Percentiles rank a stretch among this genome's conserved stretches.
Evolutionary conservation across 2,888 invertebrate genomes (phyloP).

Genomic region (Dryocosmus kuriphilus): DNA sequence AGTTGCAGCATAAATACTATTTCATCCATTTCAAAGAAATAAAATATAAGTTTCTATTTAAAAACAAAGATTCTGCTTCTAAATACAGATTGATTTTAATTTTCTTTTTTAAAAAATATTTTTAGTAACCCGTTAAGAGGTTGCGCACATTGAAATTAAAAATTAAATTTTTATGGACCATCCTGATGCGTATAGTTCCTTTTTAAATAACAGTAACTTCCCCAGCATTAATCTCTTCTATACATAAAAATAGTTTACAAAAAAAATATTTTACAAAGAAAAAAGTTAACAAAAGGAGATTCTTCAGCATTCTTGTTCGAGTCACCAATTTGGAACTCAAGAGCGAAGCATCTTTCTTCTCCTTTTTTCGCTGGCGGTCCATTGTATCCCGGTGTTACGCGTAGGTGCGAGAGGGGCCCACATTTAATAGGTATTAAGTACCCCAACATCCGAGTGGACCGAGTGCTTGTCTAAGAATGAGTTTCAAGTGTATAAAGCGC

Average conservation of each 20-base stretch:
- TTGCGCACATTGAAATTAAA: no score
- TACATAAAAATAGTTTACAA: background rate
- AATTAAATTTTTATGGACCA: no score
- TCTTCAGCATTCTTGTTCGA: conserved; percentile 31
- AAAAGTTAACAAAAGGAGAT: background rate
- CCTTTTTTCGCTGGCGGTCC: conserved; percentile 15
- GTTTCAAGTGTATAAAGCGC: conserved; percentile 53
- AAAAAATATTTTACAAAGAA: background rate
- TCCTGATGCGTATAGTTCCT: no score
- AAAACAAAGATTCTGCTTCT: no score
- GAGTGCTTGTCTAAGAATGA: conserved; percentile 47
- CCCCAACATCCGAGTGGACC: conserved; percentile 51
- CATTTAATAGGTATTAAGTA: conserved; percentile 54
- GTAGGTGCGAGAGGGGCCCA: conserved; percentile 49
- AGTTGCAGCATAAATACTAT: no score
- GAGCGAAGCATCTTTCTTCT: conserved; percentile 20
- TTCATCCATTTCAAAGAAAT: no score
- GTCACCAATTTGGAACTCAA: conserved; percentile 21
- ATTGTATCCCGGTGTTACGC: conserved; percentile 41
- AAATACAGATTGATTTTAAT: no score
- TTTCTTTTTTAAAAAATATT: no score
- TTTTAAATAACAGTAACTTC: no score
- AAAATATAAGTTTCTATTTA: no score
- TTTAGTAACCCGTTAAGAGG: no score
- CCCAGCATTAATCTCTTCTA: background rate